Base-by-base conservation (phyloP, 2,113 vertebrate genomes). In the Progne subis region DNA sequence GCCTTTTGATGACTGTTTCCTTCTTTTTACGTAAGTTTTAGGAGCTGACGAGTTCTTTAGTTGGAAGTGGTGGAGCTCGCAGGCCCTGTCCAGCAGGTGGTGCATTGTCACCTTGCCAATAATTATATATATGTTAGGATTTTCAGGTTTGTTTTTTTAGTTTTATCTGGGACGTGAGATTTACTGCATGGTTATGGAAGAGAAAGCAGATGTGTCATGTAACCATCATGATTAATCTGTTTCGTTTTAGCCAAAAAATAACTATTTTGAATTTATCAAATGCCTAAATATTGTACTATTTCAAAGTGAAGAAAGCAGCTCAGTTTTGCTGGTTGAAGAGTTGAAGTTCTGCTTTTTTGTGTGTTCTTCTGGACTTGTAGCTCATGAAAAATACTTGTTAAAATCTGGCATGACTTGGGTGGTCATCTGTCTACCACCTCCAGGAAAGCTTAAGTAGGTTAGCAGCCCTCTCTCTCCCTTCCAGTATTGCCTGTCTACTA, bases 1-100 rank as follows among this genome's bases (percentile, higher is more conserved):
- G 87, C 92, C 39, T 95, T 96, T 92, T 87, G 90, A 92, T 96
- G 90, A 80, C 82, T 49, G 53, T 57, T 84, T 87, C 84, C 59
- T 93, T 81, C 94, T 94, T 85, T 91, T 89, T 85, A 59, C 75
- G 86, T 50, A 88, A 95, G 82, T 92, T 95, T 95, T 95, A 80
- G 1, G 16, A 90, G 88, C 90, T 86, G 79, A 15, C 1, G 1
- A 82, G 59, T 90, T 95, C 0, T 6, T 82, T 85, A 49, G 53
- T 69, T 90, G 85, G 71, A 76, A 3, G 17, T 44, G n/a, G 20
- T 74, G 39, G 60, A 84, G 81, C 65, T 84, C 12, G 0, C 68
- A 63, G 79, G 60, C 50, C 85, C 56, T 79, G 85, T 90, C 90
- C 90, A 93, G 88, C 82, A 94, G 81, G 84, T 96, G 90, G 82